phyloP scores from a whole-genome alignment of 2,797 vertebrate genomes.

The Cheirogaleus major region DNA sequence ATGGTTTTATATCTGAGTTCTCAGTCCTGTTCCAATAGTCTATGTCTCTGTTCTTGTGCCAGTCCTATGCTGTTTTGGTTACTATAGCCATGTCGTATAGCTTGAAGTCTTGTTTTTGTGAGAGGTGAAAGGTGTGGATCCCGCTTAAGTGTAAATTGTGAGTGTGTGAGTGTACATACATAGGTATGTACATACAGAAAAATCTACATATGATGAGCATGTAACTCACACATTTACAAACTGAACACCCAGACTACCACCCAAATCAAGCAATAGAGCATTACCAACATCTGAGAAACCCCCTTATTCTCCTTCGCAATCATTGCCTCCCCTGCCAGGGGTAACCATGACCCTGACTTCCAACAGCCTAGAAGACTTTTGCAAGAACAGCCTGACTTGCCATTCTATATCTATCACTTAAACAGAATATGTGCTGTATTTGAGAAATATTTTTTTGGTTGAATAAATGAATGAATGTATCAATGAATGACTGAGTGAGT shows the following conservation, averaged over 20 bases:
- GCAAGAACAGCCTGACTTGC: neutral
- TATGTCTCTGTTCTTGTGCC: too few relatives aligned
- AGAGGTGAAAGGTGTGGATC: too few relatives aligned
- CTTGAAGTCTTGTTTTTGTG: too few relatives aligned
- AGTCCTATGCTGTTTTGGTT: too few relatives aligned
- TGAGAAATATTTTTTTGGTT: neutral
- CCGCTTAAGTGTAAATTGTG: neutral
- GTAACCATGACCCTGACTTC: neutral
- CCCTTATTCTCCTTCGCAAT: neutral
- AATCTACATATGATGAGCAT: neutral
- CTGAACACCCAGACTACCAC: neutral
- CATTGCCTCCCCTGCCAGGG: neutral
- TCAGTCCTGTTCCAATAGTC: too few relatives aligned
- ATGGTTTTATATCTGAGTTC: too few relatives aligned
- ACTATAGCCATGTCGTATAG: too few relatives aligned
- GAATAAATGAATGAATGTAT: neutral
- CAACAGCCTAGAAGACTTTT: neutral
- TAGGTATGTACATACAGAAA: neutral
- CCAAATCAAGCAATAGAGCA: neutral
- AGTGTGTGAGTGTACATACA: neutral
- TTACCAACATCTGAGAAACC: neutral
- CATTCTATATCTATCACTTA: neutral
- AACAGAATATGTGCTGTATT: neutral
- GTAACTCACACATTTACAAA: neutral
- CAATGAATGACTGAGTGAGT: neutral